These are phyloP conservation scores for Scaeva pyrastri DNA, from an alignment of 2,888 invertebrate genomes.

Conservation along the genomic window DNA sequence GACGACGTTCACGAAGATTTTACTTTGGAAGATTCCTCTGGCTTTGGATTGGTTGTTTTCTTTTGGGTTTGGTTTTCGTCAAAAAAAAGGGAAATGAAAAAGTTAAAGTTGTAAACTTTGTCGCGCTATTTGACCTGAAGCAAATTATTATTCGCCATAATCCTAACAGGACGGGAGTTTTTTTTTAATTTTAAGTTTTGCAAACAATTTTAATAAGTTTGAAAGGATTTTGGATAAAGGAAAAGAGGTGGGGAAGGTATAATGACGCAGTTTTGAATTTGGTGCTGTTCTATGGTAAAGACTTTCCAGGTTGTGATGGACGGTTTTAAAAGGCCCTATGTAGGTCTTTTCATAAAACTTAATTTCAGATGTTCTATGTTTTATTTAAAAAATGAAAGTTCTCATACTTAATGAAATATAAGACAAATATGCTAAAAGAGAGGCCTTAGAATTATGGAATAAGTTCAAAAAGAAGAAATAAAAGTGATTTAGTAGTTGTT, in stretches of 20 bases:
- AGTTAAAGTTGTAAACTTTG: constrained; percentile 69
- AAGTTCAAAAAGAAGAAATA: too few relatives aligned
- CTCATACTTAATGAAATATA: too few relatives aligned
- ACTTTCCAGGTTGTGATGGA: not conserved
- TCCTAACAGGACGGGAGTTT: constrained; percentile 32
- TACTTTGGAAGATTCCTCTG: constrained; percentile 8
- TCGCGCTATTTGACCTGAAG: constrained; percentile 70
- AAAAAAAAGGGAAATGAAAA: constrained; percentile 58
- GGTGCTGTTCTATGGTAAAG: not conserved
- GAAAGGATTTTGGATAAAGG: constrained; percentile 52
- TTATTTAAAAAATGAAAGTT: too few relatives aligned
- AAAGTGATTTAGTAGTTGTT: too few relatives aligned
- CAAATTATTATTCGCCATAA: constrained; percentile 44
- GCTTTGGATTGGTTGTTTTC: constrained; percentile 1
- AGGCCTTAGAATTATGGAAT: too few relatives aligned
- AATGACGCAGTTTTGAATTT: not conserved
- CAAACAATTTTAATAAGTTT: constrained; percentile 72
- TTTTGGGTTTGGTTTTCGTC: not conserved
- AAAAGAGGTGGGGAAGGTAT: not conserved
- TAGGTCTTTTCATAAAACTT: too few relatives aligned
- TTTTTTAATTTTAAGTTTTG: constrained; percentile 42
- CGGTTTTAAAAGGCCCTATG: too few relatives aligned
- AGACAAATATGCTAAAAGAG: too few relatives aligned
- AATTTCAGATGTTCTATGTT: too few relatives aligned
- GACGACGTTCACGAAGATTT: constrained; percentile 30